Evolutionary conservation across 2,888 invertebrate genomes (phyloP).

Genomic region (Agrotis clavis): DNA sequence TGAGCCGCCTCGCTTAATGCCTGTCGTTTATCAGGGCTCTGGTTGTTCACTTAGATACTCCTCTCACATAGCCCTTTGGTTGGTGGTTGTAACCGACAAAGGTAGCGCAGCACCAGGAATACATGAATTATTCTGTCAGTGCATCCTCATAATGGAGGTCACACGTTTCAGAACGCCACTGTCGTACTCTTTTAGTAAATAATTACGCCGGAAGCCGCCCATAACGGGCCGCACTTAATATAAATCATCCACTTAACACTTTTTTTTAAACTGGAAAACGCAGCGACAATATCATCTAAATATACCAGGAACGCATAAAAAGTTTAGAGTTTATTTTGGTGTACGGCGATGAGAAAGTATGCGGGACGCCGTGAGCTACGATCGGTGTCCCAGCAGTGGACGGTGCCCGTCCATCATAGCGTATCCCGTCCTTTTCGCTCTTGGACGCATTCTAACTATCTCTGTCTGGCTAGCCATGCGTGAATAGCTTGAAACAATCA

Average conservation of each 20-base stretch:
- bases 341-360: constrained; percentile 88
- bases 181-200: constrained; percentile 78
- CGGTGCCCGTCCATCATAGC: constrained; percentile 86
- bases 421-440: constrained; percentile 75
- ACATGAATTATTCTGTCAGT: constrained; percentile 81
- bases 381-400: constrained; percentile 82
- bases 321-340: constrained; percentile 87
- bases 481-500: constrained; percentile 86
- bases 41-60: constrained; percentile 44
- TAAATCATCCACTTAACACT: constrained; percentile 91
- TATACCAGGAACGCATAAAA: constrained; percentile 88
- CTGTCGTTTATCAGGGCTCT: constrained; percentile 31
- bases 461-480: constrained; percentile 79
- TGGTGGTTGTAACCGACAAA: constrained; percentile 70
- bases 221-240: constrained; percentile 86
- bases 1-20: constrained; percentile 25
- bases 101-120: constrained; percentile 62
- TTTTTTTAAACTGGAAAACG: constrained; percentile 81
- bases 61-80: constrained; percentile 52
- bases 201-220: constrained; percentile 87
- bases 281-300: constrained; percentile 87
- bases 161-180: constrained; percentile 69
- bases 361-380: constrained; percentile 86
- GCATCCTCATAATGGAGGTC: constrained; percentile 75
- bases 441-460: constrained; percentile 37